These are phyloP conservation scores for Stichodactyla mertensii DNA, from an alignment of 64 coral and sea anemone genomes.

Conservation along the genomic window DNA sequence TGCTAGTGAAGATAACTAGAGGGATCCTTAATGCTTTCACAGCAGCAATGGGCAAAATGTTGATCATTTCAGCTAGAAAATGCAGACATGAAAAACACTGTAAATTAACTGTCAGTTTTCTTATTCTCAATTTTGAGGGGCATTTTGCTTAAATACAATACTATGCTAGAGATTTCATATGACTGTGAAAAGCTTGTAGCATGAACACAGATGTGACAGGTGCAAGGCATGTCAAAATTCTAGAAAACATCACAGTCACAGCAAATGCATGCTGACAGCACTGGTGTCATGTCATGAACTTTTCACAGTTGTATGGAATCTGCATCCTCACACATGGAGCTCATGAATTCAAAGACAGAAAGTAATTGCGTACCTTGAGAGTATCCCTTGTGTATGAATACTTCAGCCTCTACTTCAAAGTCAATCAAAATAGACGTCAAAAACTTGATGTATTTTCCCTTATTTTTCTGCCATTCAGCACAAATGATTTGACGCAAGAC, in stretches of 20 bases:
- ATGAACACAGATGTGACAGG: too few species aligned
- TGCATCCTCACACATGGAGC: too few species aligned
- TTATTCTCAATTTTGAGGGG: background rate
- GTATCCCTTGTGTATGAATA: conserved; percentile 32
- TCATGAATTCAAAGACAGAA: too few species aligned
- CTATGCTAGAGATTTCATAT: too few species aligned
- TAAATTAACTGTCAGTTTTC: background rate
- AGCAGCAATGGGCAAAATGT: conserved; percentile 55
- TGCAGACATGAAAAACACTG: background rate
- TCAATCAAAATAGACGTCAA: conserved; percentile 43
- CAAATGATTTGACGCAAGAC: conserved; percentile 43
- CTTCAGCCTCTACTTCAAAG: conserved; percentile 41
- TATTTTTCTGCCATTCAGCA: conserved; percentile 40
- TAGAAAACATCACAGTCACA: too few species aligned
- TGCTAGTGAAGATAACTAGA: conserved; percentile 44
- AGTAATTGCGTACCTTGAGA: conserved; percentile 27
- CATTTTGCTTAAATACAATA: too few species aligned
- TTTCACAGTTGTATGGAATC: too few species aligned
- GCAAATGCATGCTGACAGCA: too few species aligned
- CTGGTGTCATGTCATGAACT: too few species aligned
- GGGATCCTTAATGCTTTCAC: conserved; percentile 37
- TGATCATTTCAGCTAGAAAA: conserved; percentile 60
- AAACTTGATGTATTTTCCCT: conserved; percentile 41
- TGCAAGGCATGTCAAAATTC: too few species aligned
- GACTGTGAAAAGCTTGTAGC: too few species aligned